Percentiles rank a stretch among this genome's conserved stretches.
These are phyloP conservation scores for Pinctada fucata DNA, from an alignment of 2,888 invertebrate genomes.

Conservation along the genomic window DNA sequence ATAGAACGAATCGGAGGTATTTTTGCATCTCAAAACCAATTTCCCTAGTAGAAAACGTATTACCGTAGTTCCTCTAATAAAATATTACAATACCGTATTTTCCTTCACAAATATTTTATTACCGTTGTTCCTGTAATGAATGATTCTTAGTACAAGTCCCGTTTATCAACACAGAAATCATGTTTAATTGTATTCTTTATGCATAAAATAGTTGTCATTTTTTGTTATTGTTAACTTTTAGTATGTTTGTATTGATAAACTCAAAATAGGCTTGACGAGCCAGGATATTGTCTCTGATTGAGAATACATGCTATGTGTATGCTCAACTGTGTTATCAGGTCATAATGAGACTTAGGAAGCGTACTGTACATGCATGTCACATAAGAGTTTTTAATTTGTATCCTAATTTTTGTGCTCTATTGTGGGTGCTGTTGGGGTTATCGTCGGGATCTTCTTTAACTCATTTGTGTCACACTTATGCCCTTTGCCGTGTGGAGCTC, in stretches of 20 bases:
- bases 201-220: background rate
- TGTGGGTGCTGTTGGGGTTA: too few relatives aligned
- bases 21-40: too few relatives aligned
- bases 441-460: too few relatives aligned
- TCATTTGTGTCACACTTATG: too few relatives aligned
- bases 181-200: background rate
- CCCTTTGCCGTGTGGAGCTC: too few relatives aligned
- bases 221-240: background rate
- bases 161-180: background rate
- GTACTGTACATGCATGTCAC: background rate
- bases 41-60: too few relatives aligned
- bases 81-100: too few relatives aligned
- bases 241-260: background rate
- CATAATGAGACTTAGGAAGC: background rate
- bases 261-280: background rate
- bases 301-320: conserved; percentile 1
- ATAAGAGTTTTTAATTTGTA: background rate
- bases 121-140: background rate
- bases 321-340: background rate
- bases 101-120: background rate
- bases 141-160: background rate
- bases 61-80: too few relatives aligned
- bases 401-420: too few relatives aligned
- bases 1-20: too few relatives aligned
- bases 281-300: background rate